Conservation (phyloP, 2,113 vertebrate genomes). For the Gallinago paraguaiae region DNA sequence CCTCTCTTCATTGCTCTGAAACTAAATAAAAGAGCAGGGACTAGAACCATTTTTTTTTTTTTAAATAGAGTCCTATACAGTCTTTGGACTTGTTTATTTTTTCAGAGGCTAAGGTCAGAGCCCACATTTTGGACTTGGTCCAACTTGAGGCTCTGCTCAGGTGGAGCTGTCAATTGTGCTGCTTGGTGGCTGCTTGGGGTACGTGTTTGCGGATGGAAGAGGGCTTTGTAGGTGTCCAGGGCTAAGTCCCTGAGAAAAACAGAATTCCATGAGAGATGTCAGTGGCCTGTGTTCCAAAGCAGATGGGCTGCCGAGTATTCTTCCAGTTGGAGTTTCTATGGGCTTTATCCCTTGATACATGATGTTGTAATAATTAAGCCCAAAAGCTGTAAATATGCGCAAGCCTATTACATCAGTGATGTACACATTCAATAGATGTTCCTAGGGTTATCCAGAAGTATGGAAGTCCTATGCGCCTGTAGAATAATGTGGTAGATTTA, state of each 20-base stretch:
- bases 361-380: background rate
- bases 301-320: background rate
- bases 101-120: background rate
- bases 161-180: background rate
- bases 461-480: background rate
- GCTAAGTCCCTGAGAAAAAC: background rate
- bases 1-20: background rate
- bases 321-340: background rate
- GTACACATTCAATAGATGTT: background rate
- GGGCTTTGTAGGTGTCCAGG: background rate
- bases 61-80: background rate
- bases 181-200: background rate
- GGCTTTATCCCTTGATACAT: background rate
- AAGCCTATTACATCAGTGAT: background rate
- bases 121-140: accelerated
- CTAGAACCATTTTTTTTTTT: background rate
- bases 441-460: background rate
- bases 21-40: background rate
- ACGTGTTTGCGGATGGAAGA: accelerated
- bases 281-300: background rate
- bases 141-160: background rate
- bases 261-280: background rate
- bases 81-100: background rate
- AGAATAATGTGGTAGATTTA: background rate
- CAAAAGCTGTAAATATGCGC: background rate